Evolutionary conservation across 2,888 invertebrate genomes (phyloP), one percentile per base, ranked within the genome.

Genomic region (Noctua janthina): DNA sequence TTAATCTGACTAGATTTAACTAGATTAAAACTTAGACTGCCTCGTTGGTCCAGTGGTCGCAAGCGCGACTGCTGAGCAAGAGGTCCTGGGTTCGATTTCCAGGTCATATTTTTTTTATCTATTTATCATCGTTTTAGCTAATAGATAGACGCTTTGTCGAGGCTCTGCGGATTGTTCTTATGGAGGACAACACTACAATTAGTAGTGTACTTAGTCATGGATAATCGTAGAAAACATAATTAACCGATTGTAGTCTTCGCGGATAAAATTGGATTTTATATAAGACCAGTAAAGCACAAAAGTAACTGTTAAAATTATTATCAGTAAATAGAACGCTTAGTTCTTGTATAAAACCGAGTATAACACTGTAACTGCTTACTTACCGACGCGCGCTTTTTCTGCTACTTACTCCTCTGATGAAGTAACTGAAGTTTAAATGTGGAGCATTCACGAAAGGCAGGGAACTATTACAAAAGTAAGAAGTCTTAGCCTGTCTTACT

Each of bases 381-480:
- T 67, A 43, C 74, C 46, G 17, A 74, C 29, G 73, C 64, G 64
- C 46, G 11, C 23, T 73, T 80, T 59, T 75, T 74, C 73, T 74
- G 49, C 46, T 39, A 70, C 73, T 72, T 69, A 70, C 70, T 69
- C 51, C 67, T 64, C 70, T 69, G 69, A 59, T 67, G 71, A 79
- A 81, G 59, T 74, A 82, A 81, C 78, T 73, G 13, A 85, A 88
- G 74, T 87, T 85, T 75, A 80, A 89, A 85, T 80, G 69, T 72
- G 66, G 78, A 79, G 67, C 72, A 71, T 79, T 83, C 76, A 68
- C 75, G 69, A 77, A 87, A 85, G 59, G 56, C 79, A 70, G 54
- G 10, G 62, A 88, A 87, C 83, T 84, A 78, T 86, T 84, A 81
- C 49, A 81, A 87, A 87, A 89, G 79, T 82, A 78, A 79, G 73